Conservation (phyloP, 1,140 invertebrate species). For the Mercenaria mercenaria region DNA sequence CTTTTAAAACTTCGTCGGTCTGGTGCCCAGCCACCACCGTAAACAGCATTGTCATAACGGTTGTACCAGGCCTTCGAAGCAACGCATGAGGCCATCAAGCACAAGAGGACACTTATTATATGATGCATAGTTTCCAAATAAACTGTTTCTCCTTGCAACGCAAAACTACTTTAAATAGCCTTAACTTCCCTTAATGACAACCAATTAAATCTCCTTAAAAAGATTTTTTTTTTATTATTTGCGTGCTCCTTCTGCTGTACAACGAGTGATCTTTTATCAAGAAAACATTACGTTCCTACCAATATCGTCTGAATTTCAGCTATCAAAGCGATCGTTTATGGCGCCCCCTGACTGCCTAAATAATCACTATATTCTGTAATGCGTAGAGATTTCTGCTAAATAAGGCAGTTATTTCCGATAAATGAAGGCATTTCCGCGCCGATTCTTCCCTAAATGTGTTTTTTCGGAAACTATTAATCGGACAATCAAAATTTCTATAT, state of each 20-base stretch:
- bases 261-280: not conserved
- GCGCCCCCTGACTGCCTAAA: constrained; percentile 21
- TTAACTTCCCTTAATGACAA: too few relatives aligned
- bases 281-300: constrained; percentile 4
- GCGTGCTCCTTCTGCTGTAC: not conserved
- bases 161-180: too few relatives aligned
- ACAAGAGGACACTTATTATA: constrained; percentile 17
- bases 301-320: constrained; percentile 3
- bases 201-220: not conserved
- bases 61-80: constrained; percentile 38
- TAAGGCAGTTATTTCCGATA: constrained; percentile 49
- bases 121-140: constrained; percentile 46
- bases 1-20: not conserved
- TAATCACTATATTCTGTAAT: constrained; percentile 39
- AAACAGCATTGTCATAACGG: constrained; percentile 46
- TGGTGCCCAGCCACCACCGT: constrained; percentile 46
- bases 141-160: not conserved
- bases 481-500: constrained; percentile 19
- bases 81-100: constrained; percentile 12
- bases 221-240: not conserved
- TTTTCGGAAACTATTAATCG: constrained; percentile 44
- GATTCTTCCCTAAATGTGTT: constrained; percentile 29
- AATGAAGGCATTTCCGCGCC: constrained; percentile 17
- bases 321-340: constrained; percentile 25
- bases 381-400: constrained; percentile 36